Evolutionary conservation across 2,888 invertebrate genomes (phyloP), one percentile per base, ranked within the genome.

Genomic region (Copidosoma aretas): DNA sequence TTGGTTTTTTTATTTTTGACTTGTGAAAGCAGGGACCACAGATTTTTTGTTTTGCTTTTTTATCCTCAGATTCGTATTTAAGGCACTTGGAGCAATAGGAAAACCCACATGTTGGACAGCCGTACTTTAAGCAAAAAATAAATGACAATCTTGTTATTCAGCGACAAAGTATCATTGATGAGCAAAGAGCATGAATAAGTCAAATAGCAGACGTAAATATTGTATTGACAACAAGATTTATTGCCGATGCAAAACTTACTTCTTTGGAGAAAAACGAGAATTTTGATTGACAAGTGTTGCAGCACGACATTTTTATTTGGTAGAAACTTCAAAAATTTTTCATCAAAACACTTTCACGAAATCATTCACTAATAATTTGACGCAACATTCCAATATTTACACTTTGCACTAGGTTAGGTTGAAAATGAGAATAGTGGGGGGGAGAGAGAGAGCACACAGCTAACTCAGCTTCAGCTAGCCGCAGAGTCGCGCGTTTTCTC

Each of bases 61-160:
- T 46, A 74, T 88, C 83, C 71, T 85, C 89, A 14, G 91, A 87
- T 68, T 91, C 91, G 76, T 91, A 88, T 75, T 89, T 89, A 59
- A 95, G 84, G 82, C 95, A 95, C 82, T 91, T 93, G 70, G 88
- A 88, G 82, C 95, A 95, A 84, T 90, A 93, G 58, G 93, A 91
- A 84, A 91, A 91, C 41, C 93, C 93, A 85, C 95, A 95, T 77
- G 88, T 89, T 53, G 93, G 91, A 81, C 95, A 95, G 22, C 92
- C 94, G 85, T 89, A 87, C 94, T 84, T 87, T 67, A 67, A 64
- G 63, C 72, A 56, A 73, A 63, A 70, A 66, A 68, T 64, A n/a
- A 70, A 60, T 51, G 52, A 14, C 51, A 22, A 15, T 17, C n/a
- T 64, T 53, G n/a, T 51, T 41, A 32, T 22, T 14, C 32, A 41